Evolutionary conservation across 1,140 invertebrate genomes (phyloP).

Genomic region (Lasaia peninsularis): DNA sequence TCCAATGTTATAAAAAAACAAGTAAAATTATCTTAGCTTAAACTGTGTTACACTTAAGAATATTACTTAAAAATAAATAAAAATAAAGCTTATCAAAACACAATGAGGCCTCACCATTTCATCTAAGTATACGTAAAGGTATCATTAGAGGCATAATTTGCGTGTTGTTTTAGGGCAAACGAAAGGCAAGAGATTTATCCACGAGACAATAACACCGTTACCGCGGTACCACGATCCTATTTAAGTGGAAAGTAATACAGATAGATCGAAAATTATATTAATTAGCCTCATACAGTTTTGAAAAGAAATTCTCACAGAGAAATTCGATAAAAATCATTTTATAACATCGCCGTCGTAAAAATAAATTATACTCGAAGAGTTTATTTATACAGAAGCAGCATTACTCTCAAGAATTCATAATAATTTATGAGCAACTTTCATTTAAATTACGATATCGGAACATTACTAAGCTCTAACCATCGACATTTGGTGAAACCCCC

Average conservation of each 20-base stretch:
- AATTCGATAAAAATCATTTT: constrained; percentile 17
- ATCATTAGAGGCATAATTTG: constrained; percentile 8
- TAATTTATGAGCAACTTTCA: constrained; percentile 10
- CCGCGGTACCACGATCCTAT: constrained; percentile 37
- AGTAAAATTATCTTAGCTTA: background rate
- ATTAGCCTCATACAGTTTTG: constrained; percentile 42
- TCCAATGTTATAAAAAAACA: background rate
- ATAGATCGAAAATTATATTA: constrained; percentile 57
- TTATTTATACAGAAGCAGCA: background rate
- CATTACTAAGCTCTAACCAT: background rate
- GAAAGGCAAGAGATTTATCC: constrained; percentile 42
- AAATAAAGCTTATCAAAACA: background rate
- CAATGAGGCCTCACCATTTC: background rate
- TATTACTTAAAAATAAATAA: background rate
- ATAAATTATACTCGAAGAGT: background rate
- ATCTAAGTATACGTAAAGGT: background rate
- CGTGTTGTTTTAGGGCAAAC: constrained; percentile 28
- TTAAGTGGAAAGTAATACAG: constrained; percentile 61
- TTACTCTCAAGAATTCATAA: background rate
- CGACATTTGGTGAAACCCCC: background rate
- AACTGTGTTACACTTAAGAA: too few species aligned
- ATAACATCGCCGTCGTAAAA: constrained; percentile 9
- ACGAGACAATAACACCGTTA: constrained; percentile 63
- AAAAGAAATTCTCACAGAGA: constrained; percentile 26
- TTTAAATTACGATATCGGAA: background rate